A percentile compares a stretch with the other conserved stretches of the same genome.
Evolutionary conservation across 2,888 invertebrate genomes (phyloP).

Genomic region (Mycalesis mineus): DNA sequence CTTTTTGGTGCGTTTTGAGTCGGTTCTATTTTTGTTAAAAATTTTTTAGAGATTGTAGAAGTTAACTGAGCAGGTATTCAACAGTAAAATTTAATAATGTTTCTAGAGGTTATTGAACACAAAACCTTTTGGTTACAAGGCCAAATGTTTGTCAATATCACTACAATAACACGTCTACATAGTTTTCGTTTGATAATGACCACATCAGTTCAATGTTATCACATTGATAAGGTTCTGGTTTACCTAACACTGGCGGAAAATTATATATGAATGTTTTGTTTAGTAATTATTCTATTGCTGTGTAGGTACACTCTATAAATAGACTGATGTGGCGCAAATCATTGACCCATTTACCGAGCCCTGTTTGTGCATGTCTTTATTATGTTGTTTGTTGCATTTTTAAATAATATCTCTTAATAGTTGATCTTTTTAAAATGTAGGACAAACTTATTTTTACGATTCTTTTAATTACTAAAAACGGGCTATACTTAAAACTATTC

Average conservation of each 20-base stretch:
- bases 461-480: too few species aligned
- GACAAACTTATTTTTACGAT: too few species aligned
- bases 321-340: conserved; percentile 18
- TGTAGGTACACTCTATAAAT: conserved; percentile 19
- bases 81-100: too few species aligned
- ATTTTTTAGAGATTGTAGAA: too few species aligned
- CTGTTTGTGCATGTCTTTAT: neutral
- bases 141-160: neutral
- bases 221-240: neutral
- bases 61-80: too few species aligned
- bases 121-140: too few species aligned
- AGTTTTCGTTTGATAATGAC: neutral
- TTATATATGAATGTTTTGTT: neutral
- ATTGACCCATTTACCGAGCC: conserved; percentile 24
- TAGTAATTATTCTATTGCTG: conserved; percentile 12
- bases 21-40: too few species aligned
- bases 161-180: neutral
- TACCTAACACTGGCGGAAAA: neutral
- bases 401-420: neutral
- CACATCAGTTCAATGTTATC: neutral
- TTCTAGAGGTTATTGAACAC: too few species aligned
- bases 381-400: neutral
- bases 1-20: too few species aligned
- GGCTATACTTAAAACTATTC: too few species aligned
- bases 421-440: too few species aligned